These are phyloP conservation scores for Callopanchax toddi DNA, from an alignment of 2,113 vertebrate genomes.

Conservation along the genomic window DNA sequence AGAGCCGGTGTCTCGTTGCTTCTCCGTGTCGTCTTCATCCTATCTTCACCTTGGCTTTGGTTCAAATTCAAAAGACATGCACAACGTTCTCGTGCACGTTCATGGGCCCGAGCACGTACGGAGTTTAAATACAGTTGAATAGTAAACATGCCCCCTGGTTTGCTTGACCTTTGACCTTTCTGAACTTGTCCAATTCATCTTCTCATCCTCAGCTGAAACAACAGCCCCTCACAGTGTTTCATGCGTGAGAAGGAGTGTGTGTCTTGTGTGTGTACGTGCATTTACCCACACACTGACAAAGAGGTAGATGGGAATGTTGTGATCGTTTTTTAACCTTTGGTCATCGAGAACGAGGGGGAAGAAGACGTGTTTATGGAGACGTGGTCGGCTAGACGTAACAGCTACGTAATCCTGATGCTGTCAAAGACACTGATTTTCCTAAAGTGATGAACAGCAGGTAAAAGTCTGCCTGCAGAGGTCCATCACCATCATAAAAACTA, in stretches of 20 bases:
- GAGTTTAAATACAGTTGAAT: conserved; percentile 39
- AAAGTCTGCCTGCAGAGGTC: no score
- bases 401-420: not conserved
- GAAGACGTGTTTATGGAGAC: conserved; percentile 8
- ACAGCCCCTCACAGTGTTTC: conserved; percentile 38
- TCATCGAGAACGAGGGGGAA: conserved; percentile 1
- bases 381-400: not conserved
- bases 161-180: conserved; percentile 47
- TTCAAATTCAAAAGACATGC: not conserved
- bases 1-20: no score
- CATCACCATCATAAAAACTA: no score
- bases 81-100: not conserved
- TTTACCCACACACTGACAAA: conserved; percentile 21
- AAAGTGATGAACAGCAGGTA: no score
- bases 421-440: no score
- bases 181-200: conserved; percentile 33
- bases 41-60: no score
- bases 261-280: conserved; percentile 33
- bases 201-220: conserved; percentile 65
- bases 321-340: conserved; percentile 33
- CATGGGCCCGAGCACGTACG: conserved; percentile 7
- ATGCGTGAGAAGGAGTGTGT: conserved; percentile 8
- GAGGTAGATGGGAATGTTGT: conserved; percentile 34
- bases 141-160: conserved; percentile 46
- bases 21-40: no score